Base-by-base conservation (phyloP, 2,113 vertebrate species). In the Chloropsis cyanopogon region DNA sequence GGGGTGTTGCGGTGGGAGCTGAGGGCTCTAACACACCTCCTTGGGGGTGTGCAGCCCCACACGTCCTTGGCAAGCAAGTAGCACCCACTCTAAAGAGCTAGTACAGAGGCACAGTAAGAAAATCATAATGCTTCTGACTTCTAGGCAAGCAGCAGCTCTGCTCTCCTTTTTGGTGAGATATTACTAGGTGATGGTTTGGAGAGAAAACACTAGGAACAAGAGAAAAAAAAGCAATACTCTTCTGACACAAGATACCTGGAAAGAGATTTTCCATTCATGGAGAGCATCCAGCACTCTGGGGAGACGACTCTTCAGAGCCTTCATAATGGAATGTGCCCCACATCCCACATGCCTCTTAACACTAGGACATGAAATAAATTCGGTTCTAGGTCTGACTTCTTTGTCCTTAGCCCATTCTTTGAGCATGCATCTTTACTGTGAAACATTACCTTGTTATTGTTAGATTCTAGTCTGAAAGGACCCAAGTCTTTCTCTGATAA, bases 1-100 rank as follows among this genome's bases (percentile, higher is more conserved):
- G 60, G 5, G 37, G 11, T 7, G 12, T 29, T 65, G 50, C 9
- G 1, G 23, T 0, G 6, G 20, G 44, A 73, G 35, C 47, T 1
- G 2, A 21, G 59, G 56, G 31, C 59, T 39, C 66, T n/a, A 26
- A 13, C 24, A 17, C 44, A n/a, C 2, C 26, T 29, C 0, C 56
- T 4, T 47, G n/a, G 39, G 44, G 49, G 22, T 65, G n/a, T 23
- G 26, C 69, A 80, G 84, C 82, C 78, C 37, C 33, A 28, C 49
- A 37, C 41, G 16, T 54, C 82, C 26, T 46, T 77, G 42, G 56
- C 73, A 69, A 73, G 22, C 39, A 64, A 71, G 42, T 35, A 28
- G 39, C 52, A 64, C 21, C 6, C 3, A 0, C 42, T 42, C 31
- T 15, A 18, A 44, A 86, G 37, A 64, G 35, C 33, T 70, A 39